Conservation (phyloP, 2,888 invertebrate genomes). For the Tipula unca region DNA sequence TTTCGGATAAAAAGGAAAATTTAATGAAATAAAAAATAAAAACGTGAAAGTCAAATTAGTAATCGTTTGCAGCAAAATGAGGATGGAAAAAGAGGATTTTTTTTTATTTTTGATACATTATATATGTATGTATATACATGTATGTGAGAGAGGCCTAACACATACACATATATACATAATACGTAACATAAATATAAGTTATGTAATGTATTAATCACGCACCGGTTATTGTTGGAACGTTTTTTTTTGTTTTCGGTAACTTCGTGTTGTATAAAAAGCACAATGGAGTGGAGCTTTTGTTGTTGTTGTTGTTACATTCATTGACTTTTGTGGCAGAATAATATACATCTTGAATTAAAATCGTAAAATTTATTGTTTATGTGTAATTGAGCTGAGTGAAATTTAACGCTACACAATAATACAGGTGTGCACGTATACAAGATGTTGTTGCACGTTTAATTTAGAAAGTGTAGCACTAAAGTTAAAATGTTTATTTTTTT, state of each 20-base stretch:
- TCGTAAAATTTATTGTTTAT: background rate
- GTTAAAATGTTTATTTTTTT: too few species aligned
- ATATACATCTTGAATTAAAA: background rate
- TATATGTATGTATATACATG: background rate
- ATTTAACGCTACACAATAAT: background rate
- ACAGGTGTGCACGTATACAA: background rate
- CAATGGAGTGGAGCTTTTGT: background rate
- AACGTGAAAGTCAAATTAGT: conserved; percentile 8
- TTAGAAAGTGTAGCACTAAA: background rate
- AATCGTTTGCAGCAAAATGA: background rate
- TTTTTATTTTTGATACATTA: background rate
- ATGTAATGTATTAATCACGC: background rate
- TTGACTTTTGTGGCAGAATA: background rate
- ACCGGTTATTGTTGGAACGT: background rate
- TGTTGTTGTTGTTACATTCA: background rate
- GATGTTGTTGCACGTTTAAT: background rate
- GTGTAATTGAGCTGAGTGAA: background rate
- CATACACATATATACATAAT: background rate
- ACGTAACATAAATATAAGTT: background rate
- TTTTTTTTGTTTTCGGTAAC: background rate
- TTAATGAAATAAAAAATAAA: background rate
- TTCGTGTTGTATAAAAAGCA: background rate
- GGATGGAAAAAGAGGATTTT: background rate
- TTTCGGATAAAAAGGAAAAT: background rate
- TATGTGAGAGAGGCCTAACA: background rate